A percentile compares a stretch with the other conserved stretches of the same genome.
These are phyloP conservation scores for Myotis pilosus DNA, from an alignment of 2,797 vertebrate species.

Conservation along the genomic window DNA sequence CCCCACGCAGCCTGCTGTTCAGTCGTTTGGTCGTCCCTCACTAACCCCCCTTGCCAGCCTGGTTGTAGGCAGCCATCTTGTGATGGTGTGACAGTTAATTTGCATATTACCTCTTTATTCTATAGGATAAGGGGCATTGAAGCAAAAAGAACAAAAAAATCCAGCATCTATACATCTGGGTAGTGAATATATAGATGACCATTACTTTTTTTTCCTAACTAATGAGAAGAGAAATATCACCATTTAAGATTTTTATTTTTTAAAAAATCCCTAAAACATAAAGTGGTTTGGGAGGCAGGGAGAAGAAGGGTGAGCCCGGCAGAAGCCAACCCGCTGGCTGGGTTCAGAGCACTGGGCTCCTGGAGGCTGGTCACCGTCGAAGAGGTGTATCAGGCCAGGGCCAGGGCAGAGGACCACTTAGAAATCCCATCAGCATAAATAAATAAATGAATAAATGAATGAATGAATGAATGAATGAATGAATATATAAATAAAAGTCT, in stretches of 20 bases:
- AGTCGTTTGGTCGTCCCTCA: no score
- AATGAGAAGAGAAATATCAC: not conserved
- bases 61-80: no score
- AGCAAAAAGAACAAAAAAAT: not conserved
- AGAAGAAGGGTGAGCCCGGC: accelerated
- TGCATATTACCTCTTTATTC: no score
- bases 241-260: not conserved
- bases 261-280: not conserved
- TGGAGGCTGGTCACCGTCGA: accelerated
- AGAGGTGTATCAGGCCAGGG: not conserved
- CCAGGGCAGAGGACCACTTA: no score
- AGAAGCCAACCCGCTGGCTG: not conserved
- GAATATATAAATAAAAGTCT: not conserved
- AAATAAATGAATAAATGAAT: not conserved
- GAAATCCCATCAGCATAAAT: not conserved
- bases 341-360: not conserved
- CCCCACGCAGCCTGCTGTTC: no score
- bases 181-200: not conserved
- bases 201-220: no score
- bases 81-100: no score
- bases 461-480: not conserved
- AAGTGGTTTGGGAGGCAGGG: not conserved
- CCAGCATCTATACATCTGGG: not conserved
- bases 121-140: not conserved
- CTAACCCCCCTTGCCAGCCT: no score